A percentile compares a stretch with the other conserved stretches of the same genome.
Conservation (phyloP, 2,888 invertebrate genomes). For the Branchellion lobata region DNA sequence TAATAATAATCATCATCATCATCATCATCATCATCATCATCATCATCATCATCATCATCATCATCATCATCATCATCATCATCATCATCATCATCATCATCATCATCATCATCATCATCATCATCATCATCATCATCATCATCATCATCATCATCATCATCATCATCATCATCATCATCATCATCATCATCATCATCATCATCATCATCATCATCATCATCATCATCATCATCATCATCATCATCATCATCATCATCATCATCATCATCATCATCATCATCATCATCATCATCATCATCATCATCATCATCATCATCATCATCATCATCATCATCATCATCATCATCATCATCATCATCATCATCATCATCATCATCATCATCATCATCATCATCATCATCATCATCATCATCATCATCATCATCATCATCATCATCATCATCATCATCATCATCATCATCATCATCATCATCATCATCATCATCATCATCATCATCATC, state of each 20-base stretch:
- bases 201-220: neutral
- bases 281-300: neutral
- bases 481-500: no score
- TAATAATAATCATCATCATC: no score
- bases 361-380: neutral
- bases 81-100: conserved; percentile 14
- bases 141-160: conserved; percentile 20
- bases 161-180: conserved; percentile 16
- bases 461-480: conserved; percentile 5
- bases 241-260: conserved; percentile 24
- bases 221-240: conserved; percentile 5
- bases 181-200: conserved; percentile 34
- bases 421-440: conserved; percentile 21
- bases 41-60: conserved; percentile 29
- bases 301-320: neutral
- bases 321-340: neutral
- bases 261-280: conserved; percentile 29
- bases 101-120: conserved; percentile 21
- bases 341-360: neutral
- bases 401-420: conserved; percentile 17
- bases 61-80: conserved; percentile 21
- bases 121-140: conserved; percentile 6
- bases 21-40: conserved; percentile 29
- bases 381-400: neutral
- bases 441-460: conserved; percentile 21